These are phyloP conservation scores for Apamea sordens DNA, from an alignment of 2,888 invertebrate genomes.

Conservation along the genomic window DNA sequence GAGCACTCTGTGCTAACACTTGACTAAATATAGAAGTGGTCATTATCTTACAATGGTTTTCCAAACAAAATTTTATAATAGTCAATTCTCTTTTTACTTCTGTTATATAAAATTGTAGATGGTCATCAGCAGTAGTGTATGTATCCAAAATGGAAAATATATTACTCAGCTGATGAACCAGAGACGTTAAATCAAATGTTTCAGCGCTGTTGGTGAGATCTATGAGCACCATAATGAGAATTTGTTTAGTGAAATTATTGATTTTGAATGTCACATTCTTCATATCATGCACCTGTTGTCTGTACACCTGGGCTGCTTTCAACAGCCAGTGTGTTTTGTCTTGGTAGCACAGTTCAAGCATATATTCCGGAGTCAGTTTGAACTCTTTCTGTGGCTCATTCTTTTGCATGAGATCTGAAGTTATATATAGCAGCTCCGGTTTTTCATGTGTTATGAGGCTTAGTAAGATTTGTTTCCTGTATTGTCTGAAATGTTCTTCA, in stretches of 20 bases:
- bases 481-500: conserved; percentile 82
- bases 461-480: conserved; percentile 85
- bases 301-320: conserved; percentile 86
- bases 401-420: conserved; percentile 82
- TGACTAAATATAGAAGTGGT: conserved; percentile 88
- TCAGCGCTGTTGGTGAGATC: conserved; percentile 87
- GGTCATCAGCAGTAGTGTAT: conserved; percentile 83
- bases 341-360: conserved; percentile 88
- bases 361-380: conserved; percentile 87
- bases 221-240: conserved; percentile 87
- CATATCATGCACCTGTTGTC: conserved; percentile 85
- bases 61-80: conserved; percentile 87
- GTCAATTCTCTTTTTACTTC: conserved; percentile 88
- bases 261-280: conserved; percentile 88
- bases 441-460: conserved; percentile 83
- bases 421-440: conserved; percentile 79
- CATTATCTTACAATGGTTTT: conserved; percentile 88
- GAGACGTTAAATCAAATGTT: conserved; percentile 84
- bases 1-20: conserved; percentile 85
- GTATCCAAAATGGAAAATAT: conserved; percentile 88
- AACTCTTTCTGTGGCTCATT: conserved; percentile 85
- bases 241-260: conserved; percentile 88
- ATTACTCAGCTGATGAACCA: conserved; percentile 86
- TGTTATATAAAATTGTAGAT: conserved; percentile 86
- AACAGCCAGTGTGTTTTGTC: conserved; percentile 87